Evolutionary conservation across 2,113 vertebrate species (phyloP), one percentile per base, ranked within the genome.

Genomic region (Martes martes): DNA sequence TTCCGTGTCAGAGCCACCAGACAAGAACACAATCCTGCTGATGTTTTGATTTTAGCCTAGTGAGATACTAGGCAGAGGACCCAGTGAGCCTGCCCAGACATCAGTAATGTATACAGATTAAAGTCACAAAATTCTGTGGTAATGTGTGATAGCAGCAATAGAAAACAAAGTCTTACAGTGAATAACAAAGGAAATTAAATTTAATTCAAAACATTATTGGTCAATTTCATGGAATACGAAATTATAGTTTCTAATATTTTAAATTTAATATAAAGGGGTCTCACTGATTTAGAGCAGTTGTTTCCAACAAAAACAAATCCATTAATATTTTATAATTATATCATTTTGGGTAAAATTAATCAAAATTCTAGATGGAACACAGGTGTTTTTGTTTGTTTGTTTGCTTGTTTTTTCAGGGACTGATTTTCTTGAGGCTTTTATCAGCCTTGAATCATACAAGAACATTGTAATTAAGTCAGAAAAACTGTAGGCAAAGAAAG

Each of bases 221-320:
- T 39, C 24, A 39, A 71, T 96, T 95, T 93, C 11, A 33, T 65
- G 31, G n/a, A 71, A 90, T 65, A 87, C 47, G 13, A 95, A 89
- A 90, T 85, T 80, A 89, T 45, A 65, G n/a, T 47, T 93, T 85
- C 45, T 80, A n/a, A 73, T 63, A 93, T 90, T 90, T 91, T 93
- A 86, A 65, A 93, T 95, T 74, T 95, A 67, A 61, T 71, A 55
- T 91, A 88, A 78, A 39, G 4, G 3, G 15, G 3, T 67, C 14
- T 86, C 28, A 76, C 19, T 65, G 3, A 47, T 39, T 79, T 85
- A 86, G 4, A n/a, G 65, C 50, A 65, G 21, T 55, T 81, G 6
- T 24, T 24, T 28, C 10, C 21, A 73, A 79, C 47, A 63, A 82
- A 95, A 85, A 78, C 18, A 89, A 74, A 36, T 71, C 26, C 28